Conservation (phyloP, 2,888 invertebrate species). For the Dolichopus griseipennis region DNA sequence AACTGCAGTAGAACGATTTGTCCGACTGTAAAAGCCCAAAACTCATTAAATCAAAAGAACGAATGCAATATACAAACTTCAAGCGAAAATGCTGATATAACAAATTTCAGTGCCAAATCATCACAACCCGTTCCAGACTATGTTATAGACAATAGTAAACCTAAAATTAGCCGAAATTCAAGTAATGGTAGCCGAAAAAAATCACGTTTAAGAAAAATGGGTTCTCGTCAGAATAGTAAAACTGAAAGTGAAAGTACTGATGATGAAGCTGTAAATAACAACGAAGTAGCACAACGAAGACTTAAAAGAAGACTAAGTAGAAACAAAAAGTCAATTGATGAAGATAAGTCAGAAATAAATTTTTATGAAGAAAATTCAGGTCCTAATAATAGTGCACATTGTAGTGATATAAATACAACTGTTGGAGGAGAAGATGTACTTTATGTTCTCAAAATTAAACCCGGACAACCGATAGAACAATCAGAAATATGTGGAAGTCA, state of each 20-base stretch:
- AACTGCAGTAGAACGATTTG: constrained; percentile 19
- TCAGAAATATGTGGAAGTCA: constrained; percentile 19
- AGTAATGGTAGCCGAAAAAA: constrained; percentile 32
- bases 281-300: constrained; percentile 38
- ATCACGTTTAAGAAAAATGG: constrained; percentile 38
- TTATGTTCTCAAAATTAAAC: constrained; percentile 40
- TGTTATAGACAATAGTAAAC: neutral
- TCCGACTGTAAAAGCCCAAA: neutral
- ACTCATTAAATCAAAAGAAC: constrained; percentile 18
- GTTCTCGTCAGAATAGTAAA: constrained; percentile 42
- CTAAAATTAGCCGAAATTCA: constrained; percentile 22
- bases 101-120: neutral
- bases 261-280: constrained; percentile 32
- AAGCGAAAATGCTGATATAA: neutral
- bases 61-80: neutral
- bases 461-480: constrained; percentile 36
- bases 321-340: constrained; percentile 25
- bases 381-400: constrained; percentile 16
- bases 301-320: constrained; percentile 40
- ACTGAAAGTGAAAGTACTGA: constrained; percentile 43
- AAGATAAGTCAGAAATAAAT: constrained; percentile 30
- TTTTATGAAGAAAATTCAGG: constrained; percentile 31
- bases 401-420: constrained; percentile 11
- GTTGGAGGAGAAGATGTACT: constrained; percentile 38
- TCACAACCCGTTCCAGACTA: neutral